phyloP scores from a whole-genome alignment of 2,797 vertebrate genomes.

The Champsocephalus gunnari region DNA sequence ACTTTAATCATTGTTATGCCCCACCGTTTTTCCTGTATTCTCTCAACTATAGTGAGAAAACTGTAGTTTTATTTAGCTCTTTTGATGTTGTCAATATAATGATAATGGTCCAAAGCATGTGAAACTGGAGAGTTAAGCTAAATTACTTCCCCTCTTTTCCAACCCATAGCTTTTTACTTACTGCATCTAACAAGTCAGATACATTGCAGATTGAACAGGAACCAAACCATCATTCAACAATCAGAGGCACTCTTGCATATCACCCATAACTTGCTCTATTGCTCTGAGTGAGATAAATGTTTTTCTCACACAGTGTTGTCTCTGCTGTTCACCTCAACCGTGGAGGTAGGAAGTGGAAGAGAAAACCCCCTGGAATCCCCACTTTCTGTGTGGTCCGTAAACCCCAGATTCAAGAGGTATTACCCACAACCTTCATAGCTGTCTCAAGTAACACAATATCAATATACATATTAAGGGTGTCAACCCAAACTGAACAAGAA shows the following conservation, averaged over 20 bases:
- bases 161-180: too few species aligned
- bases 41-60: too few species aligned
- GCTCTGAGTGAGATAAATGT: constrained; percentile 38
- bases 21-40: too few species aligned
- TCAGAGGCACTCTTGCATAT: constrained; percentile 10
- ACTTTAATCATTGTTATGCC: too few species aligned
- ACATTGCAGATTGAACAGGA: constrained; percentile 41
- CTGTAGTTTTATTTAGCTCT: too few species aligned
- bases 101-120: too few species aligned
- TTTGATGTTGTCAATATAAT: too few species aligned
- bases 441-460: neutral
- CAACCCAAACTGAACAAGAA: neutral
- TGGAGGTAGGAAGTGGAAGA: constrained; percentile 67
- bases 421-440: neutral
- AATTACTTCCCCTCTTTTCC: too few species aligned
- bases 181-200: neutral
- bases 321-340: constrained; percentile 72
- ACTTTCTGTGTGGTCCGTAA: constrained; percentile 68
- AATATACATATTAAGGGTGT: neutral
- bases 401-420: constrained; percentile 40
- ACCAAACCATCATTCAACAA: constrained; percentile 36
- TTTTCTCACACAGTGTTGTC: constrained; percentile 71
- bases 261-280: constrained; percentile 29
- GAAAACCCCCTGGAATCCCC: constrained; percentile 67
- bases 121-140: too few species aligned